Percentiles rank a stretch among this genome's conserved stretches.
Evolutionary conservation across 2,113 vertebrate genomes (phyloP).

Genomic region (Burhinus oedicnemus): DNA sequence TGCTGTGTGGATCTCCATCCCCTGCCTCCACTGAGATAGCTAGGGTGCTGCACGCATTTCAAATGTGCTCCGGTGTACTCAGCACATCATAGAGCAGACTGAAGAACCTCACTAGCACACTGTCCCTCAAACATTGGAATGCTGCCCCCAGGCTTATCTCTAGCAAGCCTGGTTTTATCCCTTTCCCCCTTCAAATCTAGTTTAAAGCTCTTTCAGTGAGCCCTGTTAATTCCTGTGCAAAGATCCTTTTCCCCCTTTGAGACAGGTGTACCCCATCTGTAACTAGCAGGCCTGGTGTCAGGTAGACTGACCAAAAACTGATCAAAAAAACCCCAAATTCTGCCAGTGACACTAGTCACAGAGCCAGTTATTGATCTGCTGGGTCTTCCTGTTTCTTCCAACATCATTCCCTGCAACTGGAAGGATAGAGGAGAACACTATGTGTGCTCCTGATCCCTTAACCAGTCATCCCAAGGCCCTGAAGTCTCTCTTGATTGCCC

Average conservation of each 20-base stretch:
- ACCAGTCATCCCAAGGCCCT: neutral
- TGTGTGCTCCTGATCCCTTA: neutral
- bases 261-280: neutral
- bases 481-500: neutral
- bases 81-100: no score
- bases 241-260: neutral
- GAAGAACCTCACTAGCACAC: no score
- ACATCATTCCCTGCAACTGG: no score
- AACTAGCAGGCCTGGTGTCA: neutral
- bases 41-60: no score
- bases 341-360: neutral
- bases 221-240: neutral
- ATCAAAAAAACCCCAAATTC: neutral
- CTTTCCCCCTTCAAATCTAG: neutral
- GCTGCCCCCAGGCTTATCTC: neutral
- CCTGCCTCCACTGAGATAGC: neutral
- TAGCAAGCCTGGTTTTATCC: neutral
- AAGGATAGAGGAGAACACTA: neutral
- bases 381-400: neutral
- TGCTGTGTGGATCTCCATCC: neutral
- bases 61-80: no score
- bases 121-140: no score
- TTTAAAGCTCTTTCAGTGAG: neutral
- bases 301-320: neutral
- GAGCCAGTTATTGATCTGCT: neutral